Conservation (phyloP, 2,113 vertebrate genomes). For the Saccopteryx bilineata region DNA sequence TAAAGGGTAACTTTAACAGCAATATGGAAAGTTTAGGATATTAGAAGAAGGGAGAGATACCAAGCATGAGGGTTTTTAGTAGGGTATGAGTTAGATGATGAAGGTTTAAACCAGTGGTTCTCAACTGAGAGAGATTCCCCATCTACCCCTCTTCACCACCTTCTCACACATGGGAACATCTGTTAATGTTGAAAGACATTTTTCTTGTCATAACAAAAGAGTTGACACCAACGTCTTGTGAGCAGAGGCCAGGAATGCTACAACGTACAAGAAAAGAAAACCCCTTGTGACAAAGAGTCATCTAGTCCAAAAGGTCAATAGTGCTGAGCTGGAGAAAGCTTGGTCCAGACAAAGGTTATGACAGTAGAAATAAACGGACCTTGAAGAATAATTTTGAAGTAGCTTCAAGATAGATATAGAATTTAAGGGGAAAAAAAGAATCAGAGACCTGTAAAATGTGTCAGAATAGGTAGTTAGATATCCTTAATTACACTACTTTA, state of each 20-base stretch:
- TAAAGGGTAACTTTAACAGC: background rate
- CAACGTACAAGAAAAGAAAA: background rate
- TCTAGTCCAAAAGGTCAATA: background rate
- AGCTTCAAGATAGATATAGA: background rate
- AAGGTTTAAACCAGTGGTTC: background rate
- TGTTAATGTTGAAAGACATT: background rate
- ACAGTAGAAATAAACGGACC: background rate
- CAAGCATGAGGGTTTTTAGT: rapidly evolving
- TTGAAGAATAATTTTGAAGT: background rate
- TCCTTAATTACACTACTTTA: background rate
- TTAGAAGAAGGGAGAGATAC: background rate
- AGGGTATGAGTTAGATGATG: background rate
- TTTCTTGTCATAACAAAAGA: background rate
- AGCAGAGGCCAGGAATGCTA: background rate
- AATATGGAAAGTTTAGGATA: background rate
- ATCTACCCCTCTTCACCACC: background rate
- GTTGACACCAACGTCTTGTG: background rate
- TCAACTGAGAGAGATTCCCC: background rate
- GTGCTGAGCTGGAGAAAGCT: background rate
- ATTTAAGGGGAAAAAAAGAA: background rate
- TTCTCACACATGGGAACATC: rapidly evolving
- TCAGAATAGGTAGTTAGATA: background rate
- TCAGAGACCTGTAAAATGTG: background rate
- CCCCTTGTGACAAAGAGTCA: background rate
- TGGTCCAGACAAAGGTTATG: background rate